These are phyloP conservation scores for Terebella lapidaria DNA, from an alignment of 2,888 invertebrate species.

Conservation along the genomic window DNA sequence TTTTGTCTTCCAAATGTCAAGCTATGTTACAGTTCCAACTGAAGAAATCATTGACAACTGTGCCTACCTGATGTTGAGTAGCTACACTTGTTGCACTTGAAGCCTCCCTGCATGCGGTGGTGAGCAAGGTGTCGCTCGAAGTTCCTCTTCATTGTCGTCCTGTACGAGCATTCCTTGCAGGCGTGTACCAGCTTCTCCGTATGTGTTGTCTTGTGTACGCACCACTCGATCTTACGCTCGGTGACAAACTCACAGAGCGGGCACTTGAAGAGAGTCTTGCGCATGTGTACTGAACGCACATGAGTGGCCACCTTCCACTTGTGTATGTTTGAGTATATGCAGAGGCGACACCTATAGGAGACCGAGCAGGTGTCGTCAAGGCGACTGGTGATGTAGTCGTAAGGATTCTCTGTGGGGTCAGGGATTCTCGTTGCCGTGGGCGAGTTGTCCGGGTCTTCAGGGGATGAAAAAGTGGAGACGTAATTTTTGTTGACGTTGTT, in stretches of 20 bases:
- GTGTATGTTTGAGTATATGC: constrained; percentile 66
- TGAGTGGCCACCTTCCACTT: constrained; percentile 65
- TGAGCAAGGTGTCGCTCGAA: constrained; percentile 76
- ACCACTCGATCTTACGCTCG: constrained; percentile 61
- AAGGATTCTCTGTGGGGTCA: constrained; percentile 6
- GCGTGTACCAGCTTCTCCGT: constrained; percentile 58
- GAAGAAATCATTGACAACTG: too few relatives aligned
- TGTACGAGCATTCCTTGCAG: constrained; percentile 87
- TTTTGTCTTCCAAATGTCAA: too few relatives aligned
- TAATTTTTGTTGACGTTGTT: not conserved
- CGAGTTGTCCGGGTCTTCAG: not conserved
- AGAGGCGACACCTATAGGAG: constrained; percentile 63
- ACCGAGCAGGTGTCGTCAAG: constrained; percentile 4
- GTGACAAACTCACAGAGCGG: constrained; percentile 65
- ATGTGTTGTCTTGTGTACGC: constrained; percentile 71
- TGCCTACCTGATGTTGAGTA: constrained; percentile 43
- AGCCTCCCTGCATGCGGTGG: constrained; percentile 26
- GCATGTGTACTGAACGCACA: constrained; percentile 72
- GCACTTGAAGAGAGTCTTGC: constrained; percentile 69
- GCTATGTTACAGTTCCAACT: too few relatives aligned
- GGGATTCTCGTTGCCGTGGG: not conserved
- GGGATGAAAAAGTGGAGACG: not conserved
- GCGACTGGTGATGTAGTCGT: not conserved
- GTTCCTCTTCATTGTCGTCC: constrained; percentile 86
- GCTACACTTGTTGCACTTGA: constrained; percentile 39